Evolutionary conservation across 2,888 invertebrate species (phyloP).

Genomic region (Onchidella celtica): DNA sequence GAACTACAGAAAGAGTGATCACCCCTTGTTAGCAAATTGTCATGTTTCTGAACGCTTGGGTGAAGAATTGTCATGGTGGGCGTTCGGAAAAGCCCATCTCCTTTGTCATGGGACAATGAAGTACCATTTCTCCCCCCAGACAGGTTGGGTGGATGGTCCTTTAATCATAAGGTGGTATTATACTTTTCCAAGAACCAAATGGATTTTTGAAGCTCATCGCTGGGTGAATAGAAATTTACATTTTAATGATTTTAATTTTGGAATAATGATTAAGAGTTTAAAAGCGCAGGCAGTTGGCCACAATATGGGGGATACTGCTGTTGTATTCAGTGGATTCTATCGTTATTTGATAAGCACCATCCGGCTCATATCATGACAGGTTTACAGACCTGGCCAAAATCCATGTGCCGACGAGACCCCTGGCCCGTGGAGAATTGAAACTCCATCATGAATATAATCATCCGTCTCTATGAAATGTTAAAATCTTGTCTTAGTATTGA

Average conservation of each 20-base stretch:
- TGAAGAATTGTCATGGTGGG: slow-evolving; percentile 14
- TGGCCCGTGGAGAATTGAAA: too few relatives aligned
- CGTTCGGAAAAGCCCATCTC: neutral
- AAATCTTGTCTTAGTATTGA: too few relatives aligned
- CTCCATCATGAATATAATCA: too few relatives aligned
- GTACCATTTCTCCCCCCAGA: neutral
- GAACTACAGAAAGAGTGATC: slow-evolving; percentile 21
- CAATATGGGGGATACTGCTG: neutral
- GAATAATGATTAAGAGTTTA: slow-evolving; percentile 16
- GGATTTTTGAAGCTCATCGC: neutral
- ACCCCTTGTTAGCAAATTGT: slow-evolving; percentile 45
- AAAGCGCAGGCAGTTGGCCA: slow-evolving; percentile 5
- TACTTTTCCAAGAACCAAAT: slow-evolving; percentile 1
- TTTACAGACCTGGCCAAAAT: neutral
- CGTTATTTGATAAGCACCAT: neutral
- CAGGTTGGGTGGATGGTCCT: slow-evolving; percentile 11
- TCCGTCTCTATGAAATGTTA: too few relatives aligned
- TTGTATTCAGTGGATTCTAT: neutral
- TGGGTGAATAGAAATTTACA: slow-evolving; percentile 41
- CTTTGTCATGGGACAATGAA: neutral
- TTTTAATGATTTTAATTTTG: slow-evolving; percentile 42
- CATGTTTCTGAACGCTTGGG: slow-evolving; percentile 6
- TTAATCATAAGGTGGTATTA: slow-evolving; percentile 4
- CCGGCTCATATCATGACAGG: neutral
- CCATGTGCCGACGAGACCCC: neutral